Conservation (phyloP, 2,888 invertebrate species). For the Camptogramma bilineatum region DNA sequence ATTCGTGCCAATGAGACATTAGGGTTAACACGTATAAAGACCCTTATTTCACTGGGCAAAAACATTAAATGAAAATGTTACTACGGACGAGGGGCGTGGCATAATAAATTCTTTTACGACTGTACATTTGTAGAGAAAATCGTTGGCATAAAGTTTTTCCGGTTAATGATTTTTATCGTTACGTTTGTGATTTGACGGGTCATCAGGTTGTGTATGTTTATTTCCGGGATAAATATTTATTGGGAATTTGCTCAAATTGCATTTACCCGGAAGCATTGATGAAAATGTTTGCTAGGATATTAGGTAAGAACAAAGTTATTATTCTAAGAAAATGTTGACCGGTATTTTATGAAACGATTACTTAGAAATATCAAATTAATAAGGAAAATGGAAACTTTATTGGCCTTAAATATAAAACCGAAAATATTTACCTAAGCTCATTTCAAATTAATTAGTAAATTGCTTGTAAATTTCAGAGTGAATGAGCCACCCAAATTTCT, state of each 20-base stretch:
- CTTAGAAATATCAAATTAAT: too few species aligned
- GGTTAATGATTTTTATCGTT: slow-evolving; percentile 43
- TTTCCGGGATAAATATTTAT: slow-evolving; percentile 17
- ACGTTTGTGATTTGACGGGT: slow-evolving; percentile 29
- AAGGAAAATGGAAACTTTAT: too few species aligned
- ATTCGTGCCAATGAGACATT: slow-evolving; percentile 74
- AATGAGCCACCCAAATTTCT: too few species aligned
- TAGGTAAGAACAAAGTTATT: neutral
- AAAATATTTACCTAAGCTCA: neutral
- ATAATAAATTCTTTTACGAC: slow-evolving; percentile 58
- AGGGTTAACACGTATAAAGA: slow-evolving; percentile 68
- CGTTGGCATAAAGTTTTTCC: slow-evolving; percentile 44
- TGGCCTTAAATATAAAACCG: slow-evolving; percentile 2
- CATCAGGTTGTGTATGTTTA: slow-evolving; percentile 32
- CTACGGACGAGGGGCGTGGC: slow-evolving; percentile 60
- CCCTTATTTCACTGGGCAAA: slow-evolving; percentile 66
- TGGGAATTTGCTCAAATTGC: neutral
- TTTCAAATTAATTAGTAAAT: slow-evolving; percentile 13
- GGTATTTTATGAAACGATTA: neutral
- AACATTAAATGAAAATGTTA: slow-evolving; percentile 74
- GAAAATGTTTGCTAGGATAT: slow-evolving; percentile 1
- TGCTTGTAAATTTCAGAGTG: too few species aligned
- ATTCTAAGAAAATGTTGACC: neutral
- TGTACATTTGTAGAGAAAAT: slow-evolving; percentile 45
- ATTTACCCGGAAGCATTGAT: neutral